Base-by-base conservation (phyloP, 2,797 vertebrate genomes). In the Lerista edwardsae region DNA sequence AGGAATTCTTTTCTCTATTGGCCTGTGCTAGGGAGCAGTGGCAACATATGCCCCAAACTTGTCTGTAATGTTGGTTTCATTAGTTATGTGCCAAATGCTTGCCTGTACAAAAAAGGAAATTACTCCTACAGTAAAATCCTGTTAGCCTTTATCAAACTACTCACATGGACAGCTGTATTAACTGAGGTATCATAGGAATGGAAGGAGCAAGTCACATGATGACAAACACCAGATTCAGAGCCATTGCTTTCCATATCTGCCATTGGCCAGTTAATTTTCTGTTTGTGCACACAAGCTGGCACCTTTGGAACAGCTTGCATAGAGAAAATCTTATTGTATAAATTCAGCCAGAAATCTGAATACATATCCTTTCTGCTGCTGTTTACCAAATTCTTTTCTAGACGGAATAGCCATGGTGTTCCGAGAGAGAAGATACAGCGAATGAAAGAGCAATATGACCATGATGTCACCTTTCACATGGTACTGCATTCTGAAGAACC, bases 401-500 rank as follows among this genome's bases (percentile, higher is more conserved):
- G 96, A 93, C 95, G 94, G 91, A 97, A 97, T 27, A 95, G 77
- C 85, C 96, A 97, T 41, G 90, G 39, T 0, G 96, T 97, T 19
- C 93, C 96, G 51, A 92, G 84, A 90, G 90, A 96, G 86, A 97
- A 92, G 88, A 97, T 97, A 83, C 94, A 95, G 17, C 92, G 91
- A 36, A 97, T 97, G 96, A 97, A 96, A 87, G 95, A 96, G 36
- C 71, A 93, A 6, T 97, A 97, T 0, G 95, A 97, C 79, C 95
- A 96, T 65, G 79, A 93, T 1, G 94, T 97, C 31, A 97, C 96
- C 31, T 96, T 97, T 90, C 93, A 94, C 44, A 94, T 91, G 1
- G 96, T 97, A 75, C 96, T 97, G 71, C 94, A 27, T 0, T 92
- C 96, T 6, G 93, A 96, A 75, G 94, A 95, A 61, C 95, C 95